Evolutionary conservation across 1,140 invertebrate species (phyloP), one percentile per base, ranked within the genome.

Genomic region (Venturia canescens): DNA sequence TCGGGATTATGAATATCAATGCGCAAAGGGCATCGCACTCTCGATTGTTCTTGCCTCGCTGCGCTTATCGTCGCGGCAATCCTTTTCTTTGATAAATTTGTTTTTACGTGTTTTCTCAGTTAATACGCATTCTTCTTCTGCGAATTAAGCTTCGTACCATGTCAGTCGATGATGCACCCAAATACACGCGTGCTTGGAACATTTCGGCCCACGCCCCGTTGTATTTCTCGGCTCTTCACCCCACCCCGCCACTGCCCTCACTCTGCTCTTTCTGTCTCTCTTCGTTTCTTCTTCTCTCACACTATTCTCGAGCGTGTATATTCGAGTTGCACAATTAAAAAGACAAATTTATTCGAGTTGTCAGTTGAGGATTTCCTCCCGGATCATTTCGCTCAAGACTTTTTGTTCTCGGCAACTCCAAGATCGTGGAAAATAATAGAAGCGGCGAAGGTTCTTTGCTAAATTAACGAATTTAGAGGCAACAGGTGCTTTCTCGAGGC

Each of bases 391-490:
- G 11, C 50, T 53, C 23, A 26, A 63, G 60, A 63, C 60, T 15
- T 26, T 27, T 63, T 63, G 38, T 63, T n/a, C 3, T 53, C 16
- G n/a, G 50, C 1, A 26, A 4, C 60, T 15, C 11, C 6, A 21
- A 53, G 50, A 63, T 27, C 60, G 11, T 23, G 15, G 3, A 23
- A 63, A 63, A 63, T 63, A 63, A 63, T 63, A 63, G 60, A 63
- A 7, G 1, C 38, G 5, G 4, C 53, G 53, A 23, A 23, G 53
- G 53, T 23, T 44, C 38, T 63, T 63, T n/a, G 23, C 23, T 15
- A 27, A 63, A 26, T 63, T 26, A 23, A 63, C 60, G 60, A 26
- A 63, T 63, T 63, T 63, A 63, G 23, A 63, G 60, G 26, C 23
- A 63, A 63, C 60, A 63, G 60, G 23, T 63, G 60, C 60, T 23